Evolutionary conservation across 2,797 vertebrate species (phyloP).

Genomic region (Cyclura pinguis): DNA sequence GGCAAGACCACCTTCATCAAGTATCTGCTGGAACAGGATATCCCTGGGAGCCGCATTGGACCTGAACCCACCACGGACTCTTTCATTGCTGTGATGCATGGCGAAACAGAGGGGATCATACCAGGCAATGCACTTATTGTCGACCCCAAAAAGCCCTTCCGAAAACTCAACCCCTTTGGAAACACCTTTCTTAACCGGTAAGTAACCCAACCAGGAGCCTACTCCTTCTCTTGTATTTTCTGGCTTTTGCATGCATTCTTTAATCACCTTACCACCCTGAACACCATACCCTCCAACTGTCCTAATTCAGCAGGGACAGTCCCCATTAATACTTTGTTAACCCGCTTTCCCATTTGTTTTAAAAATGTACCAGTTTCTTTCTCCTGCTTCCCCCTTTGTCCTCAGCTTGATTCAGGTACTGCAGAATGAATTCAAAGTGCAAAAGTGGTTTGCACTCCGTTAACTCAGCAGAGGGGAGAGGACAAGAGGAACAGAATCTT

Average conservation of each 20-base stretch:
- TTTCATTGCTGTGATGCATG: slow-evolving; percentile 95
- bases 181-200: slow-evolving; percentile 96
- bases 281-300: no score
- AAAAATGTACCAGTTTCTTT: no score
- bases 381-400: no score
- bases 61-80: slow-evolving; percentile 95
- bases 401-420: no score
- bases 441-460: no score
- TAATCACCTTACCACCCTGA: background rate
- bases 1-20: slow-evolving; percentile 96
- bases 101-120: slow-evolving; percentile 87
- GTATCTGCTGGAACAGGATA: slow-evolving; percentile 94
- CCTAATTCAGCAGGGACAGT: no score
- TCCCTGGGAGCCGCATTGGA: slow-evolving; percentile 91
- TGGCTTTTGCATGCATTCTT: background rate
- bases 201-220: slow-evolving; percentile 14
- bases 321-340: no score
- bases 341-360: background rate
- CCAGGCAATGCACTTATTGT: slow-evolving; percentile 94
- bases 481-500: no score
- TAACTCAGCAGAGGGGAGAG: no score
- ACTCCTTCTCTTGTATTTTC: background rate
- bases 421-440: no score
- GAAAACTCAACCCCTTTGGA: slow-evolving; percentile 94
- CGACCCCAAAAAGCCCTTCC: slow-evolving; percentile 94